These are phyloP conservation scores for Mythimna lalbum DNA, from an alignment of 2,888 invertebrate genomes.

Conservation along the genomic window DNA sequence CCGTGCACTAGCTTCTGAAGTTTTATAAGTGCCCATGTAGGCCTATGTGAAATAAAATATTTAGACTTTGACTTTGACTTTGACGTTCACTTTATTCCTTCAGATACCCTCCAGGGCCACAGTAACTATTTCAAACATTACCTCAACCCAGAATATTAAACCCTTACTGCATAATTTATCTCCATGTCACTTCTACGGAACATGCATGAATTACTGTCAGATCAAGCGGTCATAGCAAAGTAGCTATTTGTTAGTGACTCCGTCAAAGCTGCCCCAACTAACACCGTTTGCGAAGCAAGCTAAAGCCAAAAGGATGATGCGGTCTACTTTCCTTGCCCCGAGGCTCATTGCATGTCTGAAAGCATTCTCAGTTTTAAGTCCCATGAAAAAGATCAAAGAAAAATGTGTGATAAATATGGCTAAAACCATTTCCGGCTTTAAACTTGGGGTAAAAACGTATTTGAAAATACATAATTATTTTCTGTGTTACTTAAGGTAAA, in stretches of 20 bases:
- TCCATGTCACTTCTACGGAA: neutral
- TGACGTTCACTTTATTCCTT: no score
- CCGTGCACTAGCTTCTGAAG: no score
- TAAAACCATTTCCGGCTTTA: slow-evolving; percentile 31
- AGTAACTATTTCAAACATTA: no score
- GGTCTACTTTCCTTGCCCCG: slow-evolving; percentile 57
- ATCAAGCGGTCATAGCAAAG: slow-evolving; percentile 27
- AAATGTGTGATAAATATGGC: slow-evolving; percentile 50
- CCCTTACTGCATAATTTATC: slow-evolving; percentile 1
- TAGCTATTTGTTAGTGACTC: slow-evolving; percentile 31
- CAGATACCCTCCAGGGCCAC: no score
- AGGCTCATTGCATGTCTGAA: slow-evolving; percentile 53
- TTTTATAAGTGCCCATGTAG: no score
- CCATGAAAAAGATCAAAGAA: slow-evolving; percentile 52
- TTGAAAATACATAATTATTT: neutral
- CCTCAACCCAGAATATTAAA: slow-evolving; percentile 4
- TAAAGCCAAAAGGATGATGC: slow-evolving; percentile 47
- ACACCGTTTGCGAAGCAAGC: slow-evolving; percentile 43
- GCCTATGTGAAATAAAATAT: no score
- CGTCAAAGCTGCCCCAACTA: slow-evolving; percentile 48
- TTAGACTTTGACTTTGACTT: no score
- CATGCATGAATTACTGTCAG: slow-evolving; percentile 19
- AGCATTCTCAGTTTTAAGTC: slow-evolving; percentile 39
- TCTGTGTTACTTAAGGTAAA: neutral
- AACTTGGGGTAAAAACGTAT: slow-evolving; percentile 12